These are phyloP conservation scores for Pachyramphus minor DNA, from an alignment of 2,113 vertebrate species.

Conservation along the genomic window DNA sequence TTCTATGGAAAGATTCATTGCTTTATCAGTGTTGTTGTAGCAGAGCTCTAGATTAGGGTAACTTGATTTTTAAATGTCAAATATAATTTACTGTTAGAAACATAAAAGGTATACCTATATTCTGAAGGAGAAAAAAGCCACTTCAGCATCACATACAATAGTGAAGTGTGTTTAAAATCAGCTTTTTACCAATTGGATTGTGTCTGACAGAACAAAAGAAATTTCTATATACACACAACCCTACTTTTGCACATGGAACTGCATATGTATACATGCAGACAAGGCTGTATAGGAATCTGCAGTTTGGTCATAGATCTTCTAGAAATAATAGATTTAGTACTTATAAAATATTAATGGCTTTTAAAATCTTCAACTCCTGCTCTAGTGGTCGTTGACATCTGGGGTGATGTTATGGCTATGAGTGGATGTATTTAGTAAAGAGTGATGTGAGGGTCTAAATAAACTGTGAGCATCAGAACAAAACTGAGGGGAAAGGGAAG, in stretches of 20 bases:
- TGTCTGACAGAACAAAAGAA: neutral
- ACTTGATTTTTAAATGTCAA: conserved; percentile 74
- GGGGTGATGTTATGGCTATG: neutral
- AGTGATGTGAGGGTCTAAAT: too few species aligned
- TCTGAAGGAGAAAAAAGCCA: conserved; percentile 25
- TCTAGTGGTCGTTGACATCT: neutral
- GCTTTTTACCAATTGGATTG: conserved; percentile 10
- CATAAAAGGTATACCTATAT: conserved; percentile 14
- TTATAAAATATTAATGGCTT: conserved; percentile 7
- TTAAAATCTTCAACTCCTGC: neutral
- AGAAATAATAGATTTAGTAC: neutral
- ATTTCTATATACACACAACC: neutral
- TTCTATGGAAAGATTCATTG: conserved; percentile 63
- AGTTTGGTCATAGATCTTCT: conserved; percentile 6
- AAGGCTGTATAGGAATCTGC: neutral
- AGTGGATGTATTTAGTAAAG: neutral
- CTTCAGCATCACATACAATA: conserved; percentile 37
- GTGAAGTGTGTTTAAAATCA: conserved; percentile 31
- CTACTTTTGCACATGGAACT: neutral
- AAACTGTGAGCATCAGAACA: neutral
- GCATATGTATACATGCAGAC: neutral
- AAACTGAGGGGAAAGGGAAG: rapidly evolving
- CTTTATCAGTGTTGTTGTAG: conserved; percentile 50
- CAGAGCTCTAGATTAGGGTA: conserved; percentile 64
- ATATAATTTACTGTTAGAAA: conserved; percentile 67